A percentile compares a stretch with the other conserved stretches of the same genome.
These are phyloP conservation scores for Drosophila micromelanica DNA, from an alignment of 1,140 invertebrate genomes.

Conservation along the genomic window DNA sequence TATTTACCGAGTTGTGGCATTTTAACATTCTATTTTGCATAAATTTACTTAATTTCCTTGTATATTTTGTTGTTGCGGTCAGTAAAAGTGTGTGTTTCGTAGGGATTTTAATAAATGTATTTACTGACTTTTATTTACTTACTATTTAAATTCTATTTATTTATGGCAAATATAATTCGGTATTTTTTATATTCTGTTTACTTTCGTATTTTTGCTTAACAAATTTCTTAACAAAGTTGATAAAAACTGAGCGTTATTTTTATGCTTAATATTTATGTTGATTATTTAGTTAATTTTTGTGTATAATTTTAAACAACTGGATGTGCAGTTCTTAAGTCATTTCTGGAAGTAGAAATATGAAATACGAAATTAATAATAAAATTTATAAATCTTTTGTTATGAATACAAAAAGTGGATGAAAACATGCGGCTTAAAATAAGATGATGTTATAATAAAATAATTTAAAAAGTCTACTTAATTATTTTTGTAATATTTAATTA, in stretches of 20 bases:
- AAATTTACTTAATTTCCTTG: slow-evolving; percentile 63
- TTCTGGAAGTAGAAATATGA: slow-evolving; percentile 51
- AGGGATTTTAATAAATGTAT: slow-evolving; percentile 57
- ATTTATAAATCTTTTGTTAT: background rate
- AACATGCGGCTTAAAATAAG: too few relatives aligned
- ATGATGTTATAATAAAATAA: too few relatives aligned
- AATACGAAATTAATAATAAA: background rate
- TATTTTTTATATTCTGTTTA: slow-evolving; percentile 36
- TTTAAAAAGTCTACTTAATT: too few relatives aligned
- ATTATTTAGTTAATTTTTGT: slow-evolving; percentile 23
- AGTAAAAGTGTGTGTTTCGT: slow-evolving; percentile 17
- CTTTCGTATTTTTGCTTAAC: slow-evolving; percentile 43
- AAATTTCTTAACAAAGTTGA: slow-evolving; percentile 56
- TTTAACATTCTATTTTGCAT: slow-evolving; percentile 77
- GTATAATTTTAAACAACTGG: slow-evolving; percentile 45
- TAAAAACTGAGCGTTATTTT: slow-evolving; percentile 39
- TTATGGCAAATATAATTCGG: slow-evolving; percentile 54
- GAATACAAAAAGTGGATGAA: too few relatives aligned
- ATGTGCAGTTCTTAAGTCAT: slow-evolving; percentile 31
- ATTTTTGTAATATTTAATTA: too few relatives aligned
- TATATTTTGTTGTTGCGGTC: slow-evolving; percentile 41
- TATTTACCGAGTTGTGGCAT: slow-evolving; percentile 60
- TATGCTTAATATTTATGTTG: slow-evolving; percentile 8
- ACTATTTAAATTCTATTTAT: slow-evolving; percentile 57
- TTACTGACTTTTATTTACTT: slow-evolving; percentile 62